Base-by-base conservation (phyloP, 2,113 vertebrate species). In the Labrus mixtus region DNA sequence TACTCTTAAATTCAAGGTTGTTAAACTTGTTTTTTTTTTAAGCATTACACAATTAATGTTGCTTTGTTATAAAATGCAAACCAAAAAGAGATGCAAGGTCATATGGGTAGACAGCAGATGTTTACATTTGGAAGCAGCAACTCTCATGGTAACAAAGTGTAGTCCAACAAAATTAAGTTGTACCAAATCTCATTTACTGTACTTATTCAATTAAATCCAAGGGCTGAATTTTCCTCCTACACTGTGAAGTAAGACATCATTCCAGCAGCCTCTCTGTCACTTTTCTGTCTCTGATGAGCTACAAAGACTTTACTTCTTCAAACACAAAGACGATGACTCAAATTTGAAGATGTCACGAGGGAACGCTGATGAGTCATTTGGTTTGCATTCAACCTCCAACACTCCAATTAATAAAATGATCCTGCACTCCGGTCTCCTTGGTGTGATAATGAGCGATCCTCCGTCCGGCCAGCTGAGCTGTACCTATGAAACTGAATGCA, bases 371-470 rank as follows among this genome's bases (percentile, higher is more conserved):
- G 76, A 74, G 23, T 79, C 75, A 23, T 51, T 68, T 59, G 53
- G 46, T 50, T 55, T 8, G 20, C 0, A 4, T 64, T 64, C 20
- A 16, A 59, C 37, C 41, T 58, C 19, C n/a, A 50, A 73, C 33
- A 68, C 15, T 51, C 39, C 19, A 19, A 51, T 51, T 51, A n/a
- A n/a, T 10, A 51, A 51, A n/a, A 25, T 54, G 55, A 48, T 62
- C 20, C 57, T 29, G 45, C 22, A 67, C 65, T 19, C n/a, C 9
- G 70, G 63, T 69, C 45, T 84, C 63, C 43, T 79, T 50, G 50
- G 20, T 59, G 46, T 57, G 61, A 61, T 72, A 58, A 48, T 58
- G 68, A 70, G 43, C 0, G 19, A 79, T 76, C 75, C 64, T 68
- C 43, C 2, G 69, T 62, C 76, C 45, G 3, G 39, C 57, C 11